Conservation (phyloP, 2,888 invertebrate genomes). For the Ophion slaviceki region DNA sequence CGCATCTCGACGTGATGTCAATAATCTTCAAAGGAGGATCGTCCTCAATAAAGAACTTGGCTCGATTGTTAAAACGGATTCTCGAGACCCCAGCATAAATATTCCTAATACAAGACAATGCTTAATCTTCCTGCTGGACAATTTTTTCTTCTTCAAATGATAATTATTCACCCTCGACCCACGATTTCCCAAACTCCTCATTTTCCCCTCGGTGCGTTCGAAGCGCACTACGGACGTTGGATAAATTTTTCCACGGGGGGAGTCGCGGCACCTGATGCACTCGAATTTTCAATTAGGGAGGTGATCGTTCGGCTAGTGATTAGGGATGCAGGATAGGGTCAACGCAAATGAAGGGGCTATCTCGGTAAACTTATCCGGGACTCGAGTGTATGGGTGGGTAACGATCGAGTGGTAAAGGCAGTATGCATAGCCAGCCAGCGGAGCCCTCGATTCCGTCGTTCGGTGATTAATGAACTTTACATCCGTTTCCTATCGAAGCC, state of each 20-base stretch:
- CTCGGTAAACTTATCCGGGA: conserved; percentile 29
- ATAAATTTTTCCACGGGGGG: background rate
- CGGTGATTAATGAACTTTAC: conserved; percentile 76
- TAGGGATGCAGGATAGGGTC: conserved; percentile 2
- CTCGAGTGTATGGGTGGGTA: background rate
- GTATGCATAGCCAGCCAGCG: conserved; percentile 31
- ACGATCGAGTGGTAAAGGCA: conserved; percentile 26
- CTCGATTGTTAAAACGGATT: background rate
- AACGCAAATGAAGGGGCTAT: conserved; percentile 22
- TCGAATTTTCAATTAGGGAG: background rate
- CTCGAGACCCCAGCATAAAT: background rate
- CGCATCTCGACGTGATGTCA: conserved; percentile 4
- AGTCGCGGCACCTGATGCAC: background rate
- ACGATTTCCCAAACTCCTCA: no score
- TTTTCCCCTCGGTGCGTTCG: background rate
- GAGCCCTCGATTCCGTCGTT: conserved; percentile 64
- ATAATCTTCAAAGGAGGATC: conserved; percentile 28
- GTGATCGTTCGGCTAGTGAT: conserved; percentile 1
- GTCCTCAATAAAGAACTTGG: background rate
- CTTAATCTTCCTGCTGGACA: background rate
- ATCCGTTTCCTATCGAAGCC: conserved; percentile 69
- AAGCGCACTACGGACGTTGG: background rate
- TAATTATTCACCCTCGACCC: no score
- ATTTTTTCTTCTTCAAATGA: background rate
- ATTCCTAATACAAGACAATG: background rate